These are phyloP conservation scores for Myotis findleyi DNA, from an alignment of 2,797 vertebrate genomes.

Conservation along the genomic window DNA sequence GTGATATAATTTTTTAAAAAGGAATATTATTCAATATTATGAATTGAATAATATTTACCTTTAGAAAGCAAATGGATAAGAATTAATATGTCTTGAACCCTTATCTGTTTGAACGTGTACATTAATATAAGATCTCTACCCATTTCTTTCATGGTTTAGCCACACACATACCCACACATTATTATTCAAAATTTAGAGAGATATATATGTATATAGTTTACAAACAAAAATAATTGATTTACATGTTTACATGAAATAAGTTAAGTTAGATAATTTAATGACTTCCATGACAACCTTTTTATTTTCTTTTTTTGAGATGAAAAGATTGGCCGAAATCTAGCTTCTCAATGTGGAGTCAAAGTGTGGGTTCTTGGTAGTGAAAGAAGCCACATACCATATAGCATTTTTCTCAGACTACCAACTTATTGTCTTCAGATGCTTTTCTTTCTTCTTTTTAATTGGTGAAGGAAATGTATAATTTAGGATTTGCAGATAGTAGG, in stretches of 20 bases:
- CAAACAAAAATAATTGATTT: neutral
- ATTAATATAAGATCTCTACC: neutral
- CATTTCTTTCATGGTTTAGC: slow-evolving; percentile 13
- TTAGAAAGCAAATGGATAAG: slow-evolving; percentile 7
- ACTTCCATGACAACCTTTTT: neutral
- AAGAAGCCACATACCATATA: neutral
- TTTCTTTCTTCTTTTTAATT: slow-evolving; percentile 40
- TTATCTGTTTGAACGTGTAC: slow-evolving; percentile 13
- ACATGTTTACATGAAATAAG: neutral
- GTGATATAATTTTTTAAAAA: neutral
- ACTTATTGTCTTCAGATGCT: slow-evolving; percentile 46
- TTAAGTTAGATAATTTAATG: neutral
- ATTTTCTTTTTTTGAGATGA: neutral
- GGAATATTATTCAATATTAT: slow-evolving; percentile 1
- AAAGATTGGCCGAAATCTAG: neutral
- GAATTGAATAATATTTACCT: neutral
- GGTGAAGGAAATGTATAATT: slow-evolving; percentile 49
- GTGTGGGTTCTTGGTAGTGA: neutral
- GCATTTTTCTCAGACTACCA: slow-evolving; percentile 58
- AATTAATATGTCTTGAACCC: slow-evolving; percentile 8
- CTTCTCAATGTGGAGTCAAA: fast-evolving
- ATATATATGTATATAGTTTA: neutral
- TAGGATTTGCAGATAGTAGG: slow-evolving; percentile 57
- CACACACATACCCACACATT: neutral
- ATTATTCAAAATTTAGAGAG: slow-evolving; percentile 41